Conservation (phyloP, 2,113 vertebrate species). For the Ranitomeya imitator region DNA sequence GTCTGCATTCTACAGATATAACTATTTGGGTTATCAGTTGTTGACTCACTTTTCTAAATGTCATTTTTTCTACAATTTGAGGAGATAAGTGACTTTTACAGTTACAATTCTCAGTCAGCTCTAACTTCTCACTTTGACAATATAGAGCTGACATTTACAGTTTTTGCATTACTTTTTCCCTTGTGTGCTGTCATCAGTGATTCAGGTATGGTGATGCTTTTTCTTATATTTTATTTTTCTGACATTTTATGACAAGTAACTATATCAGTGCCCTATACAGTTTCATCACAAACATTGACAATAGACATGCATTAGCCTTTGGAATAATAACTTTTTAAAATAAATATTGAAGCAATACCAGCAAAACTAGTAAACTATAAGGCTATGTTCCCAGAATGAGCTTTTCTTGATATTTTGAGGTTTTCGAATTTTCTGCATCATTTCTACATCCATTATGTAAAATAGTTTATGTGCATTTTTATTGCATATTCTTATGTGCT, state of each 20-base stretch:
- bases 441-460: too few relatives aligned
- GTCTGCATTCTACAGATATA: not conserved
- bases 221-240: not conserved
- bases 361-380: too few relatives aligned
- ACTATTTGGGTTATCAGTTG: not conserved
- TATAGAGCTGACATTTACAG: not conserved
- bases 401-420: too few relatives aligned
- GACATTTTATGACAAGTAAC: not conserved
- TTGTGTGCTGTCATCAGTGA: not conserved
- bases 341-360: not conserved
- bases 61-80: not conserved
- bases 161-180: not conserved
- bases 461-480: too few relatives aligned
- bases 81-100: slow-evolving; percentile 1
- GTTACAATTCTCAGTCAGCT: not conserved
- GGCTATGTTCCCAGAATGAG: too few relatives aligned
- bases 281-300: not conserved
- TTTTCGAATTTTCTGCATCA: too few relatives aligned
- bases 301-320: not conserved
- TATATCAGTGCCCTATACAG: not conserved
- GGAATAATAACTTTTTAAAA: not conserved
- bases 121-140: not conserved
- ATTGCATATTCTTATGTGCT: too few relatives aligned
- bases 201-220: not conserved
- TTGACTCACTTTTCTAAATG: not conserved